Evolutionary conservation across 2,888 invertebrate genomes (phyloP).

Genomic region (Disparrhopalites patrizii): DNA sequence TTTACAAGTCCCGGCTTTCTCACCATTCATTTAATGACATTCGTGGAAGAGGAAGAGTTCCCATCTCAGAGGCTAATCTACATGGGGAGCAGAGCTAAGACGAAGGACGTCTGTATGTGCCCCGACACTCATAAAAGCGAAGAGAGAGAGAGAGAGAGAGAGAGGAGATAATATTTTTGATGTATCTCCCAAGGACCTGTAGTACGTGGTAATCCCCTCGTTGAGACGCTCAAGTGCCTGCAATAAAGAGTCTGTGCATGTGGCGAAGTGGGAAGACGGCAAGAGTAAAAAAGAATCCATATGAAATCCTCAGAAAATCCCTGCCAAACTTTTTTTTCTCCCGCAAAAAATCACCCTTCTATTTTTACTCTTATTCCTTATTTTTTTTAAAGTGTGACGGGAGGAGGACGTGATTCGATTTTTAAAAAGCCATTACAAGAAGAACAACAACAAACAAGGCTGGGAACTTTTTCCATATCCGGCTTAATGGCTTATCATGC

Average conservation of each 20-base stretch:
- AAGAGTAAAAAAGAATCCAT: not conserved
- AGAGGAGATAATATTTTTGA: no score
- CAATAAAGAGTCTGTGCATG: not conserved
- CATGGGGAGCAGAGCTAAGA: no score
- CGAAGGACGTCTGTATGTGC: no score
- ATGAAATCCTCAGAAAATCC: not conserved
- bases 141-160: no score
- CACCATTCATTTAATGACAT: no score
- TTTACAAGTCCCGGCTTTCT: no score
- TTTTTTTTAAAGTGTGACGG: not conserved
- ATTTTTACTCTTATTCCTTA: not conserved
- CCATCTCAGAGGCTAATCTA: no score
- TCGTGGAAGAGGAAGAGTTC: no score
- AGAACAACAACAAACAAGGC: not conserved
- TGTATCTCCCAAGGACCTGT: no score
- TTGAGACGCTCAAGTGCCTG: no score
- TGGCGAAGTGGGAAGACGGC: not conserved
- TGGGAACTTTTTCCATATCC: conserved; percentile 18
- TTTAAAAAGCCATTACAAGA: conserved; percentile 12
- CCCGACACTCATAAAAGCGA: no score
- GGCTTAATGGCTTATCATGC: conserved; percentile 4
- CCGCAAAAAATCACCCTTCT: not conserved
- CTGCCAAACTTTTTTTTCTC: not conserved
- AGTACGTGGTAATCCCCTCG: no score
- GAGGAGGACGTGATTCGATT: conserved; percentile 13